Evolutionary conservation across 30 jellyfish, hydroid and myxozoan genomes (phyloP).

Genomic region (Aurelia sp.): DNA sequence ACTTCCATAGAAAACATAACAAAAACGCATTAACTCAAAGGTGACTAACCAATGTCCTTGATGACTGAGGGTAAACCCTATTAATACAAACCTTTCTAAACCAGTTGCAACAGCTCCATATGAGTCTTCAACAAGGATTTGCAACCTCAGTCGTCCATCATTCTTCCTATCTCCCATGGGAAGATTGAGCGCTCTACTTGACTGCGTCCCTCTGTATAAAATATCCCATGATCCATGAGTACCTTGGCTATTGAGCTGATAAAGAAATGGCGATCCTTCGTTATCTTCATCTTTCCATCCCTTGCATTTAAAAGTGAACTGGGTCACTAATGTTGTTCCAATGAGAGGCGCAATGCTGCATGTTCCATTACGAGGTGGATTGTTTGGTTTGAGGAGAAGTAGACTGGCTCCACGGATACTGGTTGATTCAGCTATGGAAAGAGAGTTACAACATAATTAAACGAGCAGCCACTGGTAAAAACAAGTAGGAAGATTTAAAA

Average conservation of each 20-base stretch:
- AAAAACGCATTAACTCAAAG: too few relatives aligned
- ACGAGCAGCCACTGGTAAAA: too few relatives aligned
- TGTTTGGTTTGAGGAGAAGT: conserved; percentile 49
- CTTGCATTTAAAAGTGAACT: conserved; percentile 59
- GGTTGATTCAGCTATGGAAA: too few relatives aligned
- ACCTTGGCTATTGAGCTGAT: conserved; percentile 46
- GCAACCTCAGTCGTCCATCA: conserved; percentile 30
- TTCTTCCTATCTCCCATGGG: conserved; percentile 55
- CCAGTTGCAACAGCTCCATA: conserved; percentile 83
- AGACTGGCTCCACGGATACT: background rate
- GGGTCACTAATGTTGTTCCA: conserved; percentile 69
- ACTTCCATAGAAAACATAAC: too few relatives aligned
- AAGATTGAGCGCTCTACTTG: conserved; percentile 7
- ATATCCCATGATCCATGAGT: conserved; percentile 35
- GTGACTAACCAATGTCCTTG: too few relatives aligned
- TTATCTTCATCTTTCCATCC: conserved; percentile 87
- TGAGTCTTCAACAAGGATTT: conserved; percentile 76
- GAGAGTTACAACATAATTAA: too few relatives aligned
- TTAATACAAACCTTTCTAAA: conserved; percentile 42
- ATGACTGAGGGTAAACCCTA: background rate
- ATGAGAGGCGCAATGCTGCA: conserved; percentile 62
- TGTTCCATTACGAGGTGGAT: conserved; percentile 80
- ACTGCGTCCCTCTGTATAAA: conserved; percentile 82
- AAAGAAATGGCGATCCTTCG: conserved; percentile 63
- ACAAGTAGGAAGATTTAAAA: too few relatives aligned